Evolutionary conservation across 2,888 invertebrate genomes (phyloP), one percentile per base, ranked within the genome.

Genomic region (Aspidiotus destructor): DNA sequence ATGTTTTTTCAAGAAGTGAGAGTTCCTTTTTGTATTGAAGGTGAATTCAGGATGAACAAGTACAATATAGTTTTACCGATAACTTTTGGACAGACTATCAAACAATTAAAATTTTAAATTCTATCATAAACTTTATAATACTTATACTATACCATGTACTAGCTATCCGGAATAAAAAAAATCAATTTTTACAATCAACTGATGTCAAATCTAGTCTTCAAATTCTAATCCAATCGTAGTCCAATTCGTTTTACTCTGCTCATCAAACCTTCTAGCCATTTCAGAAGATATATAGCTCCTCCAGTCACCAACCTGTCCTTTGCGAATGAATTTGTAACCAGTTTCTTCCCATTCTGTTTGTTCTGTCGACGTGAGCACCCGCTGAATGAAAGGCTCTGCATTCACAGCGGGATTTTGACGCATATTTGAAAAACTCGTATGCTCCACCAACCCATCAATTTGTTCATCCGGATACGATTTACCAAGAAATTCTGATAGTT

Each of bases 381-480:
- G 81, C 10, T 87, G 76, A 52, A 87, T 72, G 52, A 76, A 72
- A 16, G 74, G 73, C 54, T 87, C 85, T 73, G 87, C 76, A 74
- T 93, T 93, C 0, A 89, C 85, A 1, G 87, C 86, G 40, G 87
- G 83, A 76, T 93, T 93, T 0, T 81, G 80, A 74, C 86, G 86
- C 92, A 93, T 93, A 73, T 83, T 86, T 63, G 85, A 81, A 76
- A 93, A 93, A 60, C 86, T 85, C 17, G 92, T 81, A 75, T 92
- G 88, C 3, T 86, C 83, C 70, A 83, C 83, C 0, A 92, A 81
- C 15, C 79, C 79, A 17, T 81, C 78, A 2, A 91, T 79, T 74
- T 91, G 83, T 8, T 84, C 82, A 0, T 87, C 85, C 0, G 82
- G 82, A n/a, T 88, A 76, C 11, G 78, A 76, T 75, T 87, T 87